These are phyloP conservation scores for Zonotrichia albicollis DNA, from an alignment of 2,797 vertebrate species.

Conservation along the genomic window DNA sequence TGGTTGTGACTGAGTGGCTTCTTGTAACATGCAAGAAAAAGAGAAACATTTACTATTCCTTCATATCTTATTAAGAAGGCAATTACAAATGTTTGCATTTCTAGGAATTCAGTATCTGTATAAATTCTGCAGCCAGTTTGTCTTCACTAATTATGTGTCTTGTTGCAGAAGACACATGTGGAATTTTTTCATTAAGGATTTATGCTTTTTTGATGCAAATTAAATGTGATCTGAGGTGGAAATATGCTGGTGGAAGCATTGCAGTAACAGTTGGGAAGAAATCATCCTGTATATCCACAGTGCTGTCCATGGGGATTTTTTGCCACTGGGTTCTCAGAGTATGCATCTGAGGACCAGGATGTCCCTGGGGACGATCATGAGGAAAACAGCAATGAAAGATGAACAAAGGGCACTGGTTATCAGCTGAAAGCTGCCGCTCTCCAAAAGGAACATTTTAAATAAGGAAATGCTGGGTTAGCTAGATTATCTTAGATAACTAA, in stretches of 20 bases:
- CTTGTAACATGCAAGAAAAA: background rate
- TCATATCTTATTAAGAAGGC: background rate
- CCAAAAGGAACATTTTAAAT: background rate
- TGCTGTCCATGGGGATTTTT: background rate
- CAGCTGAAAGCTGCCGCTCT: background rate
- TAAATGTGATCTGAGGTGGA: background rate
- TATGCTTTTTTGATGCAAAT: background rate
- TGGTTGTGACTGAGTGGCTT: background rate
- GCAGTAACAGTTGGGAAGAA: background rate
- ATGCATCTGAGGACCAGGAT: background rate
- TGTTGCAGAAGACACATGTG: background rate
- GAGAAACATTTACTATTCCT: background rate
- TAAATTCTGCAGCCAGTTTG: background rate
- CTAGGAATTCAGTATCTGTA: background rate
- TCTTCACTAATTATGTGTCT: background rate
- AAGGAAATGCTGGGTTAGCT: background rate
- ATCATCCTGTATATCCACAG: background rate
- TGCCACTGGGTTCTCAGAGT: background rate
- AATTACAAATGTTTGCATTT: background rate
- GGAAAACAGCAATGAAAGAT: background rate
- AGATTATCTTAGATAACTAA: background rate
- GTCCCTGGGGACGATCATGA: background rate
- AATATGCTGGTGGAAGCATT: background rate
- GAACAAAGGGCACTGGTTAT: background rate
- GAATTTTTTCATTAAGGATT: background rate